Evolutionary conservation across 2,888 invertebrate species (phyloP), one percentile per base, ranked within the genome.

Genomic region (Lepetodrilus schrolli): DNA sequence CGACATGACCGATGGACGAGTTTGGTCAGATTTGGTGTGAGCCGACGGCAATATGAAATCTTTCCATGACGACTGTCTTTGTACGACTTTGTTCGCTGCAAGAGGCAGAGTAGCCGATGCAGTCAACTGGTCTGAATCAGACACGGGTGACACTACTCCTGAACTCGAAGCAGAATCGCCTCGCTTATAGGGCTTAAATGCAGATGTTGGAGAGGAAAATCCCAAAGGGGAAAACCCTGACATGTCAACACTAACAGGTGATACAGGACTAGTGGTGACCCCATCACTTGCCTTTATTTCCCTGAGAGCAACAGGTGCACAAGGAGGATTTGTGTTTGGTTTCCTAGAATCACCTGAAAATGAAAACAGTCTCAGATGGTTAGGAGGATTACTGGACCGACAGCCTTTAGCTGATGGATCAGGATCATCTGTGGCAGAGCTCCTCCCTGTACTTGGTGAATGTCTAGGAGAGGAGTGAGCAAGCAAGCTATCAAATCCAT

Each of bases 21-120:
- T 43, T 47, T 38, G 38, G 17, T 68, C 47, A 30, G 58, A 30
- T 47, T 68, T 68, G 47, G 23, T 20, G 47, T 43, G 43, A 43
- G 68, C 26, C n/a, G 68, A 68, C 26, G 68, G 68, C n/a, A 68
- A 47, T 26, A 68, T 43, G 43, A 68, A 68, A 10, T 68, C 68
- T n/a, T 68, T 68, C 68, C 68, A 68, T 13, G 68, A 47, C 7
- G 47, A 21, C 48, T 68, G 68, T 68, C 43, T 68, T 26, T 68
- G 43, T 30, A 68, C 26, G 2, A 13, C 21, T 43, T 47, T 26
- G 17, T 38, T 23, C 1, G 26, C 26, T 30, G 58, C 13, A 34
- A 26, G 58, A 17, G 58, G 58, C 26, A 58, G 30, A 17, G 58
- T 58, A 17, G 58, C 58, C 13, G 58, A 58, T 30, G 7, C 30